Evolutionary conservation across 2,797 vertebrate genomes (phyloP).

Genomic region (Sebastes vulpes): DNA sequence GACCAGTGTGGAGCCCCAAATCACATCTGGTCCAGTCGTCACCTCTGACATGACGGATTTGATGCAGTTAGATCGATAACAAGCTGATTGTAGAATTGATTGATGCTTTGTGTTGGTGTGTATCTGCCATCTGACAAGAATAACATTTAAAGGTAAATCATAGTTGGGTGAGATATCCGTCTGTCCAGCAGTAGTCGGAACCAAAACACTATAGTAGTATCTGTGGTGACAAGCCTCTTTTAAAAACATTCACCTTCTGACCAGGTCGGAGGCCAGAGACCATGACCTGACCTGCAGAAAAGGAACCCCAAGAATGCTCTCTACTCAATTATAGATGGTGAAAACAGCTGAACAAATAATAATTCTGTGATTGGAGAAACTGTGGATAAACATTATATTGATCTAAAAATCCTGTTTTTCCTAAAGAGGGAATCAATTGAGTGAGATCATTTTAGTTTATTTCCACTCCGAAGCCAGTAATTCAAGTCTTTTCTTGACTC

Average conservation of each 20-base stretch:
- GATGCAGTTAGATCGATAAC: background rate
- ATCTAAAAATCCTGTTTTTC: background rate
- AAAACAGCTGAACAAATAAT: slow-evolving; percentile 8
- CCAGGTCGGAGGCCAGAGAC: slow-evolving; percentile 21
- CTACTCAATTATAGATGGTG: background rate
- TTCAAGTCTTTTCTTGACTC: background rate
- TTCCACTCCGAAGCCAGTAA: background rate
- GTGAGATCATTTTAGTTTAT: background rate
- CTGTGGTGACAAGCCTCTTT: background rate
- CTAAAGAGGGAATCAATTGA: background rate
- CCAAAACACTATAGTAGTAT: background rate
- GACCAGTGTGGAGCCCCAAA: background rate
- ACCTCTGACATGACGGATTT: background rate
- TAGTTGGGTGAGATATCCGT: background rate
- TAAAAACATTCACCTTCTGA: slow-evolving; percentile 1
- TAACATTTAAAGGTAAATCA: background rate
- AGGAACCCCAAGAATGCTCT: slow-evolving; percentile 37
- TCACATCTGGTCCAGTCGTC: background rate
- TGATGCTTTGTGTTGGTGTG: background rate
- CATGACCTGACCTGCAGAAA: background rate
- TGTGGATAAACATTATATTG: background rate
- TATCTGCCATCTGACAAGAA: background rate
- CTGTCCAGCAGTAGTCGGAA: background rate
- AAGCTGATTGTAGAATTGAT: background rate
- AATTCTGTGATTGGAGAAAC: background rate